Conservation (phyloP, 2,888 invertebrate genomes). For the Lepetodrilus schrolli region DNA sequence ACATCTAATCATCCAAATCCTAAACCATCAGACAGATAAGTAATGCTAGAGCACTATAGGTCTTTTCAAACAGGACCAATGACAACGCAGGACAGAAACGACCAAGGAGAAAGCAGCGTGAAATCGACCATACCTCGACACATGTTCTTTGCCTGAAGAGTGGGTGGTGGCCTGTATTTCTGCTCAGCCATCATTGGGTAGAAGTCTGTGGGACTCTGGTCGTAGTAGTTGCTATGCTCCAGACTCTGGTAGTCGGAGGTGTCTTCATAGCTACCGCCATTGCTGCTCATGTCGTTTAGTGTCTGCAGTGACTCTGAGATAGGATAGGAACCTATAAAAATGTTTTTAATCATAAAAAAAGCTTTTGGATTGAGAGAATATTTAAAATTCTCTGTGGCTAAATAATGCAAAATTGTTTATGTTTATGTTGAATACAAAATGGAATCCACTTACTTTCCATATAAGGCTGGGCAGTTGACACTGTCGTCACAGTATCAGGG, state of each 20-base stretch:
- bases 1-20: no score
- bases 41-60: no score
- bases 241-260: conserved; percentile 77
- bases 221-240: conserved; percentile 79
- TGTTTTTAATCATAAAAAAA: not conserved
- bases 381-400: not conserved
- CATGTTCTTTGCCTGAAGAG: conserved; percentile 47
- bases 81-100: no score
- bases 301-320: conserved; percentile 75
- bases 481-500: not conserved
- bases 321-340: conserved; percentile 59
- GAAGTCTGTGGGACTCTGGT: conserved; percentile 82
- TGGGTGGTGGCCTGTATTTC: conserved; percentile 81
- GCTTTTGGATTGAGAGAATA: no score
- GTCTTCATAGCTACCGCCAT: conserved; percentile 57
- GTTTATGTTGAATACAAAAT: no score
- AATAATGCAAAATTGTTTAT: not conserved
- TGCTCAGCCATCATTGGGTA: conserved; percentile 83
- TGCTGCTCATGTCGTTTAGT: conserved; percentile 59
- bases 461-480: conserved; percentile 20
- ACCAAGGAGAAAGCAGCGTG: no score
- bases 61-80: no score
- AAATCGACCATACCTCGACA: conserved; percentile 59
- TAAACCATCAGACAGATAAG: no score
- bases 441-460: not conserved